These are phyloP conservation scores for Fistularia commersonii DNA, from an alignment of 2,797 vertebrate genomes.

Conservation along the genomic window DNA sequence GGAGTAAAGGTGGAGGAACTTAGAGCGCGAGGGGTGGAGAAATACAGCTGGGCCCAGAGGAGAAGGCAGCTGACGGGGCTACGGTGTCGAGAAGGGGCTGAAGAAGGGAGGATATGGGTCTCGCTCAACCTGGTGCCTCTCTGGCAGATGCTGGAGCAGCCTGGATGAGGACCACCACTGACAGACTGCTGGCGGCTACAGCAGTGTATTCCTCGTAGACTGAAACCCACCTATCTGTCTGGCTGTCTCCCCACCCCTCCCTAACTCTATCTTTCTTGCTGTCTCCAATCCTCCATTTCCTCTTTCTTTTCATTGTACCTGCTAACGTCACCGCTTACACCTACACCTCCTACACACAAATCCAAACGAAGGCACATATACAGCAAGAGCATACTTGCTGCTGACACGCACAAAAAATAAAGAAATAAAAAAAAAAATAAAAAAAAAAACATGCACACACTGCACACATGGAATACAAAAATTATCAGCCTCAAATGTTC, in stretches of 20 bases:
- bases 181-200: constrained; percentile 67
- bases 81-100: constrained; percentile 47
- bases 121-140: constrained; percentile 64
- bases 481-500: constrained; percentile 77
- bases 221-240: constrained; percentile 63
- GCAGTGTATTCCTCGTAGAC: constrained; percentile 65
- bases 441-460: constrained; percentile 19
- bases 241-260: constrained; percentile 32
- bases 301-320: constrained; percentile 34
- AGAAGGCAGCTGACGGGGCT: constrained; percentile 49
- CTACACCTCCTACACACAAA: constrained; percentile 45
- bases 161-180: constrained; percentile 77
- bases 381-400: constrained; percentile 46
- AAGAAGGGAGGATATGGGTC: constrained; percentile 49
- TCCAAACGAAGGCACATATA: constrained; percentile 12
- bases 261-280: constrained; percentile 30
- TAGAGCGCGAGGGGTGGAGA: constrained; percentile 4
- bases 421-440: no score
- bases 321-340: constrained; percentile 38
- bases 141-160: constrained; percentile 87
- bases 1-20: neutral
- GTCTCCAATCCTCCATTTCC: constrained; percentile 45
- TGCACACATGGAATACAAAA: constrained; percentile 51
- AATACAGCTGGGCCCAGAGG: constrained; percentile 59
- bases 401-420: constrained; percentile 49